These are phyloP conservation scores for Papilio glaucus DNA, from an alignment of 1,140 invertebrate genomes.

Conservation along the genomic window DNA sequence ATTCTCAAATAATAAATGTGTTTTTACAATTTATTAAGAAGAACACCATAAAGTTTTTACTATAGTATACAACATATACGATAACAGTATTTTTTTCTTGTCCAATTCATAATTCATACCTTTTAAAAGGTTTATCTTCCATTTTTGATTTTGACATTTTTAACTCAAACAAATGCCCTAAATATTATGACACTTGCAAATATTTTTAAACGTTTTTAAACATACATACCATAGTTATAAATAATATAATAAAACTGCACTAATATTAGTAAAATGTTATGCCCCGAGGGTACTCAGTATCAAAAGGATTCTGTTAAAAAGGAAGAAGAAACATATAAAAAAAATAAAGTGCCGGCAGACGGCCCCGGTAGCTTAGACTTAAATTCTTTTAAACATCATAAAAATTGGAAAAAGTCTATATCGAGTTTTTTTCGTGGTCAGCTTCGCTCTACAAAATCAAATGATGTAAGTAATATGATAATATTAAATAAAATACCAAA, in stretches of 20 bases:
- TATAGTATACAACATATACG: background rate
- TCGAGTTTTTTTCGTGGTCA: constrained; percentile 75
- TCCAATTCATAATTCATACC: background rate
- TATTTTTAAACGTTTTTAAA: constrained; percentile 39
- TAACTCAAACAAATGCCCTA: constrained; percentile 32
- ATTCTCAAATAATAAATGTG: too few relatives aligned
- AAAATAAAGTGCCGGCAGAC: constrained; percentile 61
- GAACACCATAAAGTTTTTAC: background rate
- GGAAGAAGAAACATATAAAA: constrained; percentile 56
- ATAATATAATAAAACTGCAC: constrained; percentile 19
- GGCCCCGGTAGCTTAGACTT: constrained; percentile 61
- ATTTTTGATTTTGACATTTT: constrained; percentile 34
- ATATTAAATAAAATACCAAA: constrained; percentile 16
- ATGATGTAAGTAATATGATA: constrained; percentile 63
- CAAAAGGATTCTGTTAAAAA: constrained; percentile 62
- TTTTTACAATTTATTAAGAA: background rate
- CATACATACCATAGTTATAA: constrained; percentile 24
- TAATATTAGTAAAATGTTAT: constrained; percentile 34
- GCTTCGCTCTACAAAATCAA: constrained; percentile 72
- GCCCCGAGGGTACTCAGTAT: constrained; percentile 55
- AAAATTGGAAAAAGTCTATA: constrained; percentile 76
- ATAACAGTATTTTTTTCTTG: background rate
- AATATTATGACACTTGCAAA: constrained; percentile 35
- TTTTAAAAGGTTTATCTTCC: constrained; percentile 29
- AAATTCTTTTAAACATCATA: constrained; percentile 68